These are phyloP conservation scores for Anticlea derivata DNA, from an alignment of 2,888 invertebrate genomes.

Conservation along the genomic window DNA sequence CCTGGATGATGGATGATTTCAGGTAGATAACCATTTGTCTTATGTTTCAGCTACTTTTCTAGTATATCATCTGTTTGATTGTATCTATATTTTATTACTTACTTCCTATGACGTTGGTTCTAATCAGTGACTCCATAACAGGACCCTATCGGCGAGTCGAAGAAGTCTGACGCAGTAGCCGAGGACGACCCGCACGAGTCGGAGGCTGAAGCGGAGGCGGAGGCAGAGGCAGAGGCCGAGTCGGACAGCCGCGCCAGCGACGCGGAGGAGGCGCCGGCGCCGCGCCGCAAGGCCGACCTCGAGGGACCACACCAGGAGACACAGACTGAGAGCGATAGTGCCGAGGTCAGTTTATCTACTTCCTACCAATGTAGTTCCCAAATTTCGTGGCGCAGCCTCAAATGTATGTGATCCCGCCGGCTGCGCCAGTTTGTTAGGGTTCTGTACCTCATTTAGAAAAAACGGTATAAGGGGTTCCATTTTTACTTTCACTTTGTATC, in stretches of 20 bases:
- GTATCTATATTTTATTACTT: no score
- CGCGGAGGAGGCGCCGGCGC: constrained; percentile 34
- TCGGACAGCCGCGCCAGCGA: constrained; percentile 59
- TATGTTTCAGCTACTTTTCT: no score
- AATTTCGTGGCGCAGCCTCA: neutral
- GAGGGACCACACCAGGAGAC: constrained; percentile 42
- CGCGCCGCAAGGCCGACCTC: constrained; percentile 54
- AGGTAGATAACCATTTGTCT: no score
- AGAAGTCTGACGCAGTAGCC: constrained; percentile 88
- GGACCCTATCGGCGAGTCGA: constrained; percentile 78
- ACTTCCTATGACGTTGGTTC: no score
- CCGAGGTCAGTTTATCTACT: constrained; percentile 28
- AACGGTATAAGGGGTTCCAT: no score
- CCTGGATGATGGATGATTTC: no score
- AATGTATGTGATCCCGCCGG: neutral
- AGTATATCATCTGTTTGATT: no score
- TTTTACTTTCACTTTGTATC: no score
- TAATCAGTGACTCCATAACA: constrained; percentile 28
- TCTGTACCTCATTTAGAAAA: no score
- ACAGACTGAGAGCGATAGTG: constrained; percentile 22
- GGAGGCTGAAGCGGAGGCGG: constrained; percentile 44
- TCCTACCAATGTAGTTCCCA: no score
- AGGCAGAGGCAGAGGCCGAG: constrained; percentile 27
- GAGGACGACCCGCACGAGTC: constrained; percentile 84
- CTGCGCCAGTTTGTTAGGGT: neutral